phyloP scores from a whole-genome alignment of 2,113 vertebrate species.

The Spermophilus dauricus region DNA sequence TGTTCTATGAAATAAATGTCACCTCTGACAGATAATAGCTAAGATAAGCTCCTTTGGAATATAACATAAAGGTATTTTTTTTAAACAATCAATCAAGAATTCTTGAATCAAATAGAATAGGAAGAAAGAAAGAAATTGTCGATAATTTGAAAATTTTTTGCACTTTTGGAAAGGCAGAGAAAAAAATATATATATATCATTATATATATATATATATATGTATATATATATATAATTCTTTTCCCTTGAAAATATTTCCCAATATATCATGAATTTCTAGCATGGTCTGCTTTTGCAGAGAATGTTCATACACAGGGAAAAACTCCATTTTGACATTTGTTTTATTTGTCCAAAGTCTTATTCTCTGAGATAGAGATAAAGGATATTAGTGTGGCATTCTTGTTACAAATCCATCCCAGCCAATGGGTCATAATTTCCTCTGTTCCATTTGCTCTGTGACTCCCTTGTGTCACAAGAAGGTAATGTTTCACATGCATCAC shows the following conservation, averaged over 20 bases:
- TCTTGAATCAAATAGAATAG: neutral
- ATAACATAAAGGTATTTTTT: neutral
- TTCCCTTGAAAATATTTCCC: constrained; percentile 73
- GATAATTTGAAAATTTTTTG: constrained; percentile 38
- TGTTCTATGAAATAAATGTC: neutral
- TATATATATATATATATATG: no score
- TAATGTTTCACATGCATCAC: constrained; percentile 63
- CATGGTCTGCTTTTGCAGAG: constrained; percentile 56
- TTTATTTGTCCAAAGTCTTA: constrained; percentile 76
- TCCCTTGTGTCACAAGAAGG: constrained; percentile 53
- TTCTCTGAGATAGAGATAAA: constrained; percentile 76
- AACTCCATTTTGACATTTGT: constrained; percentile 75
- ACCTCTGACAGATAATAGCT: neutral
- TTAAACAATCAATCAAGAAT: neutral
- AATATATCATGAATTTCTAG: constrained; percentile 77
- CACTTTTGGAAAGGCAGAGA: constrained; percentile 7
- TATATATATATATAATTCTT: neutral
- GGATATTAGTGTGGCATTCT: constrained; percentile 73
- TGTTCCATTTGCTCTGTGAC: constrained; percentile 76
- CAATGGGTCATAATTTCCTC: constrained; percentile 80
- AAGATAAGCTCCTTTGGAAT: neutral
- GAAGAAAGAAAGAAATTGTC: constrained; percentile 17
- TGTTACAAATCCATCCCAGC: constrained; percentile 56
- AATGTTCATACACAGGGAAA: constrained; percentile 72
- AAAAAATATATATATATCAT: neutral